Evolutionary conservation across 2,797 vertebrate species (phyloP), one percentile per base, ranked within the genome.

Genomic region (Cyclura pinguis): DNA sequence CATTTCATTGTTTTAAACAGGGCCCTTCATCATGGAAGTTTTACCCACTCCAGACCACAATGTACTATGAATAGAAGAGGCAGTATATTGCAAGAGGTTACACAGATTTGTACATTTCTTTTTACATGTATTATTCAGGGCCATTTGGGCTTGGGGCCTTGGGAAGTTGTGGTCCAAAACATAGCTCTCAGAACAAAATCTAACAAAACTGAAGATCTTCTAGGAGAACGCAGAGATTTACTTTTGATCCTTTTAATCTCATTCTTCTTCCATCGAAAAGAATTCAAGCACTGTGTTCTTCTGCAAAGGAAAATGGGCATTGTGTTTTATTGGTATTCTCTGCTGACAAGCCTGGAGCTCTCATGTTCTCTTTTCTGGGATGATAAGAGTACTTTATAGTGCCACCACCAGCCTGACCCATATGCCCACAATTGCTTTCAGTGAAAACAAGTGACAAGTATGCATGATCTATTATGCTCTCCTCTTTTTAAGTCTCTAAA

Each of bases 401-500:
- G 85, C 5, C 77, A 81, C 7, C 32, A 72, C 80, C 50, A 80
- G n/a, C 27, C 8, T 86, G 14, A 55, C 47, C 14, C 14, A 1
- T 16, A 80, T 0, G 0, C 22, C 47, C 62, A 93, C 22, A n/a
- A 89, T 22, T 4, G 29, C 90, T 94, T 91, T 90, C 57, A 47
- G 9, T 32, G 81, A 93, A 94, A 77, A 32, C 1, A 93, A 92
- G 47, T 2, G 62, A 73, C 20, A 52, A 32, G 13, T 13, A 82
- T 82, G 3, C 2, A 67, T 69, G 62, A 55, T 72, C 84, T 0
- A 5, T 13, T 62, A 69, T 88, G 87, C 93, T 87, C 0, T 50
- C 50, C 47, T n/a, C 0, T 91, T 92, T 88, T 91, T 7, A 87
- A 80, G 35, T 88, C 88, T 55, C 62, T 91, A 57, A 92, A 88